Conservation (phyloP, 2,113 vertebrate species). For the Tonatia bakeri region DNA sequence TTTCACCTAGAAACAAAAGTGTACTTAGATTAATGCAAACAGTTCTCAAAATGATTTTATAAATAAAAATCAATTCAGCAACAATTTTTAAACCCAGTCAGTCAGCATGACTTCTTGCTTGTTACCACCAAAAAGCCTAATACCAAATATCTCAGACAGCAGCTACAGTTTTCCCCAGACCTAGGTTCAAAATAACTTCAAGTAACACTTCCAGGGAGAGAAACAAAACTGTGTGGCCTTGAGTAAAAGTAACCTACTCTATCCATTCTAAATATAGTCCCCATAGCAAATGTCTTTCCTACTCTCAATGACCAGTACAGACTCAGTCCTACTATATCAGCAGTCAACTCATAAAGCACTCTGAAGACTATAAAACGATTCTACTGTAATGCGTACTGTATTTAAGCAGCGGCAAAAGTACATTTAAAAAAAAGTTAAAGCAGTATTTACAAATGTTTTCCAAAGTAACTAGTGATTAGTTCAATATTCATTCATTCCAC, state of each 20-base stretch:
- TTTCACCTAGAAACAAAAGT: constrained; percentile 84
- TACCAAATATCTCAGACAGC: neutral
- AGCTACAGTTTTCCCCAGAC: neutral
- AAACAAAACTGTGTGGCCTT: neutral
- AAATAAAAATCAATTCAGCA: constrained; percentile 53
- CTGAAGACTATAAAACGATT: neutral
- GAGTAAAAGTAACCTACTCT: neutral
- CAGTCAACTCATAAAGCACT: neutral
- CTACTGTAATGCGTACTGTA: neutral
- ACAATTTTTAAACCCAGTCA: neutral
- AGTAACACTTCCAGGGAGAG: neutral
- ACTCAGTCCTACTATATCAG: neutral
- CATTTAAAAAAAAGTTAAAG: neutral
- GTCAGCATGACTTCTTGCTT: neutral
- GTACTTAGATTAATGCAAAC: constrained; percentile 65
- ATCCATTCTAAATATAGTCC: neutral
- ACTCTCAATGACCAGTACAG: neutral
- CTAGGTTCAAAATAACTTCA: neutral
- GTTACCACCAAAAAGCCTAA: neutral
- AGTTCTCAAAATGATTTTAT: constrained; percentile 54
- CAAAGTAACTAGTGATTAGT: neutral
- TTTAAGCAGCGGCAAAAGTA: neutral
- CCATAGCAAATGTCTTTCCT: neutral
- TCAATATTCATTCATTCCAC: neutral
- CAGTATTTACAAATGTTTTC: constrained; percentile 14